A percentile compares a stretch with the other conserved stretches of the same genome.
These are phyloP conservation scores for Alitta virens DNA, from an alignment of 2,888 invertebrate species.

Conservation along the genomic window DNA sequence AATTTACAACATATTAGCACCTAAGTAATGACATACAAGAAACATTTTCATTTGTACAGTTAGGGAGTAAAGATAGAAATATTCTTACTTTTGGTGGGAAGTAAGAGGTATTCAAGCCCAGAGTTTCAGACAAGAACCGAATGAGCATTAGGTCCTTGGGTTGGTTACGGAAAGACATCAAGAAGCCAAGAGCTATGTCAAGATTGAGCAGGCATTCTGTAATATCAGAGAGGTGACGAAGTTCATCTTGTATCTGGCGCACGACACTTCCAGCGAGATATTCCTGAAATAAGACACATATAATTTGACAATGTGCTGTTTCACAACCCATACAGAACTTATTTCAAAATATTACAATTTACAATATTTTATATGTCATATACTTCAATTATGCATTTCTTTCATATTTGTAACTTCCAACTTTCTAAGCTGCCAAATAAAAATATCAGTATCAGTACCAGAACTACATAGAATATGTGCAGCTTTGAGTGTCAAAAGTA, in stretches of 20 bases:
- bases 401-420: no score
- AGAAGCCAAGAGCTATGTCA: constrained; percentile 29
- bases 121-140: constrained; percentile 35
- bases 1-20: not conserved
- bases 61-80: not conserved
- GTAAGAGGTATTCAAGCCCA: constrained; percentile 32
- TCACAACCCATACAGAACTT: not conserved
- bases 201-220: constrained; percentile 20
- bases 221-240: constrained; percentile 19
- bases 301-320: not conserved
- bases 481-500: no score
- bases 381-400: no score
- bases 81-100: constrained; percentile 30
- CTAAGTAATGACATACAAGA: not conserved
- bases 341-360: no score
- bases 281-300: constrained; percentile 8
- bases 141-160: constrained; percentile 23
- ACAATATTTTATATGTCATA: no score
- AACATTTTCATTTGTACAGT: not conserved
- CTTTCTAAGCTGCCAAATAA: no score
- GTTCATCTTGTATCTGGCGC: constrained; percentile 14
- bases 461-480: no score
- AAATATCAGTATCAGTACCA: not conserved
- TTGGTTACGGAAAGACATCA: constrained; percentile 22
- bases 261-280: constrained; percentile 8